Evolutionary conservation across 2,797 vertebrate species (phyloP).

Genomic region (Fratercula arctica): DNA sequence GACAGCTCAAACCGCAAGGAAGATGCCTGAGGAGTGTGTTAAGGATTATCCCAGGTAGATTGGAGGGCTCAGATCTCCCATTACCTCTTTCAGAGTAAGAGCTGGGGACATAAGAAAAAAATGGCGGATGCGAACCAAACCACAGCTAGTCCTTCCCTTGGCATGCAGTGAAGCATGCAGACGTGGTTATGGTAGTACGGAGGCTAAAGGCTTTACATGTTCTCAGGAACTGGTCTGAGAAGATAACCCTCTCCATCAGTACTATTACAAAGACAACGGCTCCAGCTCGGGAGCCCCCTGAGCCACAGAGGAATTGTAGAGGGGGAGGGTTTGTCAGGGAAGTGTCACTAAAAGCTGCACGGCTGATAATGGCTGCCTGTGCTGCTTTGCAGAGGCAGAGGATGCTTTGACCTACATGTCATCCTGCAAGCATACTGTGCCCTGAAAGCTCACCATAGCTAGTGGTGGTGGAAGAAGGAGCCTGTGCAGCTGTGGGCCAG

Average conservation of each 20-base stretch:
- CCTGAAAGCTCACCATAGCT: not conserved
- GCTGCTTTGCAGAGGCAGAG: not conserved
- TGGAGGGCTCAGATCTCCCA: not conserved
- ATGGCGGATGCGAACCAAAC: not conserved
- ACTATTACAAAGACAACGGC: not conserved
- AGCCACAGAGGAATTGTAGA: not conserved
- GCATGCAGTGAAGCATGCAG: fast-evolving
- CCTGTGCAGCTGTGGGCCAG: not conserved
- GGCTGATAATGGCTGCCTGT: not conserved
- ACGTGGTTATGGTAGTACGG: fast-evolving
- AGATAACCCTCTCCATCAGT: not conserved
- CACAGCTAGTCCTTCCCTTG: not conserved
- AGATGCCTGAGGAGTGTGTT: not conserved
- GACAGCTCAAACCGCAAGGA: not conserved
- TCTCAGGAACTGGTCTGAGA: not conserved
- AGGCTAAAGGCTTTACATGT: not conserved
- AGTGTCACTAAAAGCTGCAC: not conserved
- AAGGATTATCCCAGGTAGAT: not conserved
- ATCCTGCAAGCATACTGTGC: not conserved
- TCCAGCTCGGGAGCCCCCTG: not conserved
- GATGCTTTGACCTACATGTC: not conserved
- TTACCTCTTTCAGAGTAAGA: not conserved
- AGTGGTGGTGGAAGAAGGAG: not conserved
- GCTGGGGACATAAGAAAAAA: not conserved
- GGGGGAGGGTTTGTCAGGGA: not conserved